A percentile compares a stretch with the other conserved stretches of the same genome.
Evolutionary conservation across 2,888 invertebrate species (phyloP).

Genomic region (Panzeria rudis): DNA sequence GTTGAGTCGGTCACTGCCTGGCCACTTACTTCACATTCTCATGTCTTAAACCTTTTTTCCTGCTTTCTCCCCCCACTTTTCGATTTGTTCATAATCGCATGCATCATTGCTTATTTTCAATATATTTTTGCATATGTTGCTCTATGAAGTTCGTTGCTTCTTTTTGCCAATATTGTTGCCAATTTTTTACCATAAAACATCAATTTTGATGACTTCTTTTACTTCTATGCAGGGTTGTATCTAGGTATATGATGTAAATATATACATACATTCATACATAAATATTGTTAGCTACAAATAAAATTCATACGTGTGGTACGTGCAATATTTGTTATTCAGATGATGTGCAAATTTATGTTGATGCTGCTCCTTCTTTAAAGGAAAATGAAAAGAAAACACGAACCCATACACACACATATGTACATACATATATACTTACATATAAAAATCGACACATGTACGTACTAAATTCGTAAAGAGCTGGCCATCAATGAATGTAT

Average conservation of each 20-base stretch:
- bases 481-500: conserved; percentile 23
- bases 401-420: background rate
- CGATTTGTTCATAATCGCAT: conserved; percentile 63
- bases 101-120: conserved; percentile 67
- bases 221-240: conserved; percentile 50
- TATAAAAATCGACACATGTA: too few relatives aligned
- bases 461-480: conserved; percentile 34
- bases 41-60: conserved; percentile 65
- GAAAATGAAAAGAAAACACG: conserved; percentile 7
- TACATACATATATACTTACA: background rate
- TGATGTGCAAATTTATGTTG: conserved; percentile 81
- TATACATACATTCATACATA: background rate
- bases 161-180: conserved; percentile 65
- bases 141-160: conserved; percentile 69
- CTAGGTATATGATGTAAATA: background rate
- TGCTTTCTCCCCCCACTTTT: conserved; percentile 55
- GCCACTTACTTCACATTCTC: conserved; percentile 24
- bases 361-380: conserved; percentile 43
- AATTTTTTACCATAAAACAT: conserved; percentile 63
- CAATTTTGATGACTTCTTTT: conserved; percentile 76
- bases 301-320: conserved; percentile 76
- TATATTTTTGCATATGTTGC: conserved; percentile 80
- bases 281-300: conserved; percentile 47
- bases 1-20: conserved; percentile 43
- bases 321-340: conserved; percentile 83